Percentiles rank a stretch among this genome's conserved stretches.
phyloP scores from a whole-genome alignment of 2,113 vertebrate genomes.

The Cheilinus undulatus region DNA sequence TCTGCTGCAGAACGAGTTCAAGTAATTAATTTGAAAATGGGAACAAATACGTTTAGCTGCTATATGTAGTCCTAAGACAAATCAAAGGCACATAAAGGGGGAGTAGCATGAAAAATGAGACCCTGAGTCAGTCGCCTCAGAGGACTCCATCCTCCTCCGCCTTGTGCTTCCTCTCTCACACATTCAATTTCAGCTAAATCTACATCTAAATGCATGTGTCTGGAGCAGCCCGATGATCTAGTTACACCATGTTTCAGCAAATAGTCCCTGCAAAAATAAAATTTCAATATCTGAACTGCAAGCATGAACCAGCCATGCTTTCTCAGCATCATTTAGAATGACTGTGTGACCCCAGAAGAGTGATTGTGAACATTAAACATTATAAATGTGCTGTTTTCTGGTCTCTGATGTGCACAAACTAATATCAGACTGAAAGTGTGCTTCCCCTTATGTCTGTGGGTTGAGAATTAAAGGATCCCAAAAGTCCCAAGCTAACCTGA shows the following conservation, averaged over 20 bases:
- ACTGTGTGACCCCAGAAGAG: too few relatives aligned
- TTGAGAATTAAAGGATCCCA: too few relatives aligned
- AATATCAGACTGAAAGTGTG: too few relatives aligned
- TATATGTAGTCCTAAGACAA: slow-evolving; percentile 1
- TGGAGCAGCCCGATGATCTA: not conserved
- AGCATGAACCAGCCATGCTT: too few relatives aligned
- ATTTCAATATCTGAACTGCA: too few relatives aligned
- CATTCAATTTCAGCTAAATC: not conserved
- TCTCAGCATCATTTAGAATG: too few relatives aligned
- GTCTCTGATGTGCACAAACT: too few relatives aligned
- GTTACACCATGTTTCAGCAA: not conserved
- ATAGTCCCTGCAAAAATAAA: too few relatives aligned
- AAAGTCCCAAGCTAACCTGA: too few relatives aligned
- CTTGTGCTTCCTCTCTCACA: not conserved
- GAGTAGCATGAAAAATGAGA: not conserved
- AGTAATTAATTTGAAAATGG: slow-evolving; percentile 25
- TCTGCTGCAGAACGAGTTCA: slow-evolving; percentile 20
- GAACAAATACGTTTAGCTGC: slow-evolving; percentile 14
- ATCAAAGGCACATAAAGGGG: slow-evolving; percentile 5
- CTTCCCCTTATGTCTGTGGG: too few relatives aligned
- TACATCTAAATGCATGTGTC: not conserved
- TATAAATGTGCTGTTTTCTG: too few relatives aligned
- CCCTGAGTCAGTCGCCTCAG: not conserved
- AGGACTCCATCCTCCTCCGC: not conserved
- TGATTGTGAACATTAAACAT: too few relatives aligned